Evolutionary conservation across 2,888 invertebrate genomes (phyloP), one percentile per base, ranked within the genome.

Genomic region (Archaeoteleia sp.): DNA sequence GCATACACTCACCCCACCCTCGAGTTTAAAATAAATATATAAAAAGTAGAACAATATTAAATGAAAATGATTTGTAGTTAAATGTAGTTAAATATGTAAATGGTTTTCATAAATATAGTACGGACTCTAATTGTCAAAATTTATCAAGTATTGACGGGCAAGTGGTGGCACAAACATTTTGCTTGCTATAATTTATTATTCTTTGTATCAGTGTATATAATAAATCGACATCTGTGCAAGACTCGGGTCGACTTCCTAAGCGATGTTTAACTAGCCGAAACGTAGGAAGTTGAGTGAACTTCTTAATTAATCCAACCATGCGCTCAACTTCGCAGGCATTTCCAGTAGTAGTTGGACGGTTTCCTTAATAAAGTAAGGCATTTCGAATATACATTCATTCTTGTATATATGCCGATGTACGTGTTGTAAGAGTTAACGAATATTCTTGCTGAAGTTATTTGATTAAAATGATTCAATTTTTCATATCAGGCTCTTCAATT

Each of bases 221-320:
- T 55, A 62, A 54, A 62, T 62, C 48, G 42, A 23, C 42, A 40
- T 53, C 39, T 13, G 29, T 37, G 17, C 20, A 45, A 10, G 12
- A 14, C 17, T 20, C 13, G 17, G 14, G 8, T 46, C n/a, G 39
- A 14, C 15, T 32, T 17, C 13, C 9, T 40, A 55, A 63, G 34
- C 49, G 35, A 55, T 55, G 63, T 63, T 63, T 55, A 63, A 63
- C 55, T 55, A 49, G 43, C 63, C 43, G 45, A 45, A 39, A 49
- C 32, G 61, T 51, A 57, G 51, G 43, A 53, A 58, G 58, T 46
- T 46, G 45, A 25, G 32, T 17, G 29, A 65, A 65, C 57, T 65
- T 65, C 65, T 65, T 65, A 57, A 65, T 65, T 65, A 65, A 65
- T 51, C 43, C 57, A 57, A 57, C 63, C 63, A 65, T 51, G 51